phyloP scores from a whole-genome alignment of 2,888 invertebrate species.

The Microctonus brassicae region DNA sequence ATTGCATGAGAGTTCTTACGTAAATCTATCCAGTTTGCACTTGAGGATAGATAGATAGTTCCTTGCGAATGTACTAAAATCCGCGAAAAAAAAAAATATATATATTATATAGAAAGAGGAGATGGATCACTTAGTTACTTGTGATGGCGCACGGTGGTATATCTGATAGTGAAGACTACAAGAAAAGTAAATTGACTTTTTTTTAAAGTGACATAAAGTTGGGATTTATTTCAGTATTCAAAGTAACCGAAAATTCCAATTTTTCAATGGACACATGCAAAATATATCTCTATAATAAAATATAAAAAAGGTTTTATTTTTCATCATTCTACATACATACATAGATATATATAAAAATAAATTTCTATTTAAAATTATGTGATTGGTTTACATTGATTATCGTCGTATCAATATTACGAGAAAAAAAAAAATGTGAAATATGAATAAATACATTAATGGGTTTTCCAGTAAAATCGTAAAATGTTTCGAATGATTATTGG shows the following conservation, averaged over 20 bases:
- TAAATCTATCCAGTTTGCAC: slow-evolving; percentile 23
- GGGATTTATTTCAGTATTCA: not conserved
- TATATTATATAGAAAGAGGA: slow-evolving; percentile 28
- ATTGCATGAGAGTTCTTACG: slow-evolving; percentile 20
- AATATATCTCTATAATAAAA: not conserved
- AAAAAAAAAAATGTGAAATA: slow-evolving; percentile 5
- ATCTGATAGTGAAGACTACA: not conserved
- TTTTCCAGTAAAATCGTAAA: not conserved
- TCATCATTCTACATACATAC: too few relatives aligned
- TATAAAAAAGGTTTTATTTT: too few relatives aligned
- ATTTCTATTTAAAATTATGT: not conserved
- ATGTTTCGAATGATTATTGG: slow-evolving; percentile 20
- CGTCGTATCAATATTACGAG: not conserved
- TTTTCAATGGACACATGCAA: not conserved
- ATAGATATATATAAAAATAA: not conserved
- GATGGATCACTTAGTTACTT: slow-evolving; percentile 15
- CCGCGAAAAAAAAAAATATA: slow-evolving; percentile 21
- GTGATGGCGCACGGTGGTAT: not conserved
- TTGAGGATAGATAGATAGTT: slow-evolving; percentile 4
- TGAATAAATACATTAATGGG: slow-evolving; percentile 1
- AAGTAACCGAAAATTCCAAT: not conserved
- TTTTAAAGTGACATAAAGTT: not conserved
- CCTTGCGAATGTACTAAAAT: slow-evolving; percentile 11
- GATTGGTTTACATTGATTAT: not conserved
- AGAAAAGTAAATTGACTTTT: not conserved